Evolutionary conservation across 2,888 invertebrate species (phyloP).

Genomic region (Napeogenes inachia): DNA sequence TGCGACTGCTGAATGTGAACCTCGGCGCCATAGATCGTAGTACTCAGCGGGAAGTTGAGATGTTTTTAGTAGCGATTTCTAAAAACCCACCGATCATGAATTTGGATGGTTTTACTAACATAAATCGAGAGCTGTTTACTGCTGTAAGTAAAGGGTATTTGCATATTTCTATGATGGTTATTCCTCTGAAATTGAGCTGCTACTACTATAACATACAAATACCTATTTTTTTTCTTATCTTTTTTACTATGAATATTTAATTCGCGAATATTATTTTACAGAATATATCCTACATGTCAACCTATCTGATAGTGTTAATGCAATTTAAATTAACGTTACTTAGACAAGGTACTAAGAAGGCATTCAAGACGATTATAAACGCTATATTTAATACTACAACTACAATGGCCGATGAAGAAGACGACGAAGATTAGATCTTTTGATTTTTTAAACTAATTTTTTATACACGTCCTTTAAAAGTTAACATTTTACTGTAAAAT

Average conservation of each 20-base stretch:
- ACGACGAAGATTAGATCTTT: slow-evolving; percentile 35
- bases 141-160: slow-evolving; percentile 66
- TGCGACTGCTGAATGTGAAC: slow-evolving; percentile 81
- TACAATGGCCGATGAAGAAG: slow-evolving; percentile 41
- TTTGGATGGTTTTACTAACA: slow-evolving; percentile 84
- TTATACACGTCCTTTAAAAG: too few species aligned
- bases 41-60: slow-evolving; percentile 83
- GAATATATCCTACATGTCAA: slow-evolving; percentile 84
- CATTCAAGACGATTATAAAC: slow-evolving; percentile 46
- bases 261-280: slow-evolving; percentile 45
- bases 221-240: too few species aligned
- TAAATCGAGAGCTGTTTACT: slow-evolving; percentile 82
- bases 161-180: too few species aligned
- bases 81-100: slow-evolving; percentile 88
- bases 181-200: too few species aligned
- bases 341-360: slow-evolving; percentile 70
- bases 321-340: slow-evolving; percentile 83
- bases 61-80: slow-evolving; percentile 84
- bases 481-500: too few species aligned
- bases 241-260: too few species aligned
- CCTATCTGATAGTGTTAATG: slow-evolving; percentile 84
- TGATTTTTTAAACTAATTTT: too few species aligned
- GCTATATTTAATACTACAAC: slow-evolving; percentile 54
- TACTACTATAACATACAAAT: too few species aligned
- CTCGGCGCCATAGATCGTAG: slow-evolving; percentile 80